These are phyloP conservation scores for Hydractinia symbiolongicarpus DNA, from an alignment of 30 jellyfish, hydroid and myxozoan species.

Conservation along the genomic window DNA sequence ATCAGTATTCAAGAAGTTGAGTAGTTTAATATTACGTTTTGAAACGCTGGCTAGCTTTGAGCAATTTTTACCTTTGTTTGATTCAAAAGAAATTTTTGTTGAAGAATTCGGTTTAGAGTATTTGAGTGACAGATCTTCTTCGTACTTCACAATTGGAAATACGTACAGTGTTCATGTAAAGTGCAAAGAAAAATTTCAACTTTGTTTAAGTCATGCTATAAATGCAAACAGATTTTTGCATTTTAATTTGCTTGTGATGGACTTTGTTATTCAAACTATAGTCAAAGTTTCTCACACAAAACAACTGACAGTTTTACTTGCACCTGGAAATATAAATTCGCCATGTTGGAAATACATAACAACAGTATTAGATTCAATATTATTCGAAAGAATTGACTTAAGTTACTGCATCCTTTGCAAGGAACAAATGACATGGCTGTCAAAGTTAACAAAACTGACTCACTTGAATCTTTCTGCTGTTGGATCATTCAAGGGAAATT, in stretches of 20 bases:
- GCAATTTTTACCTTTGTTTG: conserved; percentile 56
- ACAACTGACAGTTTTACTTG: conserved; percentile 45
- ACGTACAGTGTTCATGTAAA: conserved; percentile 27
- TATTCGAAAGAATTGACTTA: conserved; percentile 49
- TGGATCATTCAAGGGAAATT: conserved; percentile 55
- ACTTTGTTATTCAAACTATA: conserved; percentile 67
- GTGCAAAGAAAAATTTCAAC: conserved; percentile 24
- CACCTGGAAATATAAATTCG: conserved; percentile 78
- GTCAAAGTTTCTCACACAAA: conserved; percentile 67
- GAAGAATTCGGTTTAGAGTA: conserved; percentile 59
- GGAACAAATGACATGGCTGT: conserved; percentile 91
- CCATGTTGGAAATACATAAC: conserved; percentile 67
- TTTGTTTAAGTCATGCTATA: conserved; percentile 22
- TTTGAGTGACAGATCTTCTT: conserved; percentile 39
- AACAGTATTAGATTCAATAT: conserved; percentile 40
- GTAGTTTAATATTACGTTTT: conserved; percentile 63
- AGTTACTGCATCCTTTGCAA: conserved; percentile 52
- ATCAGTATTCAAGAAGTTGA: conserved; percentile 34
- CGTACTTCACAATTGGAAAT: conserved; percentile 31
- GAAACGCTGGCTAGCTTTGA: conserved; percentile 31
- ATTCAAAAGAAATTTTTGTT: conserved; percentile 44
- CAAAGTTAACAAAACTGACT: conserved; percentile 54
- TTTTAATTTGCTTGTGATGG: conserved; percentile 61
- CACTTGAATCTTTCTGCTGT: conserved; percentile 59
- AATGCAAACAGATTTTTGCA: conserved; percentile 48